phyloP scores from a whole-genome alignment of 1,140 invertebrate genomes.

The Drosophila albomicans region DNA sequence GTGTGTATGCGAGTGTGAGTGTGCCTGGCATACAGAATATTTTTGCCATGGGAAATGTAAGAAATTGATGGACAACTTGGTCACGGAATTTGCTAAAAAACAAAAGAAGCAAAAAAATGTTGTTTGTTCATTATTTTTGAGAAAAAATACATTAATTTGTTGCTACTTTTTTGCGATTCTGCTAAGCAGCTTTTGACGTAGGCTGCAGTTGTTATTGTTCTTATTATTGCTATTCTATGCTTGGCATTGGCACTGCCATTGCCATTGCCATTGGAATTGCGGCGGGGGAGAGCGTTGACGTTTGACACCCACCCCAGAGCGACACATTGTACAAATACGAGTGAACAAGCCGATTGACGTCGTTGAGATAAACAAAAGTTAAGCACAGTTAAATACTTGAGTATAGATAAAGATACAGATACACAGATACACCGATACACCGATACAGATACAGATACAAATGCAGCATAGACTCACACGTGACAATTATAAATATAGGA shows the following conservation, averaged over 20 bases:
- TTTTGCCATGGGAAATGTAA: slow-evolving; percentile 19
- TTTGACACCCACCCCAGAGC: slow-evolving; percentile 48
- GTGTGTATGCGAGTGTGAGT: slow-evolving; percentile 7
- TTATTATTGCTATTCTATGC: slow-evolving; percentile 24
- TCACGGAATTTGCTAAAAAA: slow-evolving; percentile 51
- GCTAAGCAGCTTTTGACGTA: slow-evolving; percentile 65
- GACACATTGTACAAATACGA: background rate
- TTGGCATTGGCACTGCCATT: slow-evolving; percentile 54
- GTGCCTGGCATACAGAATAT: slow-evolving; percentile 50
- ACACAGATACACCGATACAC: slow-evolving; percentile 11
- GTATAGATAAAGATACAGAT: slow-evolving; percentile 22
- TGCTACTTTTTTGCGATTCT: slow-evolving; percentile 28
- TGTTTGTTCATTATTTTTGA: slow-evolving; percentile 42
- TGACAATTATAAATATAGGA: slow-evolving; percentile 70
- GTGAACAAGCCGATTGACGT: slow-evolving; percentile 38
- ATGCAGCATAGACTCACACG: slow-evolving; percentile 47
- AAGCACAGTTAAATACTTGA: slow-evolving; percentile 24
- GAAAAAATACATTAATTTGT: slow-evolving; percentile 26
- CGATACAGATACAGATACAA: slow-evolving; percentile 13
- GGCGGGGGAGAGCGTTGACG: slow-evolving; percentile 30
- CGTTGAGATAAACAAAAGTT: slow-evolving; percentile 48
- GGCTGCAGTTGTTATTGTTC: slow-evolving; percentile 25
- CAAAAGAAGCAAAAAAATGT: slow-evolving; percentile 29
- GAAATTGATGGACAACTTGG: slow-evolving; percentile 43
- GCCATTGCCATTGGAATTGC: slow-evolving; percentile 16